These are phyloP conservation scores for Phortica magna DNA, from an alignment of 2,888 invertebrate genomes.

Conservation along the genomic window DNA sequence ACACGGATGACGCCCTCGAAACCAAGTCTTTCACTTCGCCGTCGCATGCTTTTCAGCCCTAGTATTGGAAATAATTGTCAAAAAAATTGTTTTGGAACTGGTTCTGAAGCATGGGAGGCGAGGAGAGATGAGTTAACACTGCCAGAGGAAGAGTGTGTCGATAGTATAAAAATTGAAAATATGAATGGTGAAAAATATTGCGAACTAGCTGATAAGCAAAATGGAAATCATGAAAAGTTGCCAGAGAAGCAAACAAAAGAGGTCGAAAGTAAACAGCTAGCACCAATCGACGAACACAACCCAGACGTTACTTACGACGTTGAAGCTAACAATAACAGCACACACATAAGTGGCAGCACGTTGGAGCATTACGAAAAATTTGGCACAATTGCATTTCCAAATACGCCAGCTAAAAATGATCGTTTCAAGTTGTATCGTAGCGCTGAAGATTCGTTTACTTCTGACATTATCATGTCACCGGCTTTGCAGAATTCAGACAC, in stretches of 20 bases:
- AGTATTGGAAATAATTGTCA: slow-evolving; percentile 25
- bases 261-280: not conserved
- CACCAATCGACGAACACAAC: not conserved
- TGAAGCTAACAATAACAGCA: slow-evolving; percentile 58
- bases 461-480: slow-evolving; percentile 40
- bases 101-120: not conserved
- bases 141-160: slow-evolving; percentile 33
- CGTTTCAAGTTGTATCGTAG: slow-evolving; percentile 67
- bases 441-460: slow-evolving; percentile 50
- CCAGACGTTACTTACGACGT: not conserved
- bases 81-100: slow-evolving; percentile 6
- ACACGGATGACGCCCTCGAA: not conserved
- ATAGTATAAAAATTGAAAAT: not conserved
- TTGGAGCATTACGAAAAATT: slow-evolving; percentile 10
- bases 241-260: not conserved
- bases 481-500: not conserved
- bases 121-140: not conserved
- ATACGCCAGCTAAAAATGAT: slow-evolving; percentile 47
- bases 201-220: slow-evolving; percentile 43
- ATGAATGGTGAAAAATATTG: not conserved
- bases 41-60: slow-evolving; percentile 60
- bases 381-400: slow-evolving; percentile 24
- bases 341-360: not conserved
- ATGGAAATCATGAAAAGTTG: slow-evolving; percentile 53
- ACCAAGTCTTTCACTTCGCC: slow-evolving; percentile 30